Evolutionary conservation across 2,113 vertebrate species (phyloP).

Genomic region (Salminus brasiliensis): DNA sequence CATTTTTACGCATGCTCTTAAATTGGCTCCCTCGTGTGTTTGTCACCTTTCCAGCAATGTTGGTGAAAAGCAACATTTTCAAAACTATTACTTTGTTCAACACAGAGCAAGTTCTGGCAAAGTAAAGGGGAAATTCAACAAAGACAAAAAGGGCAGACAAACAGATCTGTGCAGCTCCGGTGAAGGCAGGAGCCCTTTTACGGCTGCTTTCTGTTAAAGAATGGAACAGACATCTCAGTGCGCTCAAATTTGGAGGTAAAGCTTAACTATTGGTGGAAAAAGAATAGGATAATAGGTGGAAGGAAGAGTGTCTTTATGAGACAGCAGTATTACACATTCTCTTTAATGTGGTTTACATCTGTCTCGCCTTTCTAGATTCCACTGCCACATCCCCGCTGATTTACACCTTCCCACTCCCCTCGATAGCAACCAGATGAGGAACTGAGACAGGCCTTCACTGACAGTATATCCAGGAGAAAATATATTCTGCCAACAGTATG

Average conservation of each 20-base stretch:
- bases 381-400: conserved; percentile 61
- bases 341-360: conserved; percentile 66
- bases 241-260: not conserved
- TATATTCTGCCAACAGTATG: not conserved
- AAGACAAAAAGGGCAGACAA: not conserved
- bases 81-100: conserved; percentile 17
- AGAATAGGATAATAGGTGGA: not conserved
- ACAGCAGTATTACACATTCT: conserved; percentile 33
- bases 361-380: conserved; percentile 52
- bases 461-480: conserved; percentile 5
- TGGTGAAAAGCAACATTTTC: conserved; percentile 36
- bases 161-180: conserved; percentile 19
- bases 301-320: conserved; percentile 34
- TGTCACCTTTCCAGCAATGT: conserved; percentile 52
- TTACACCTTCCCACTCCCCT: conserved; percentile 63
- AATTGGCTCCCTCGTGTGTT: conserved; percentile 51
- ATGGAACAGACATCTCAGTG: not conserved
- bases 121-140: not conserved
- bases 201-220: not conserved
- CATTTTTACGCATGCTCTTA: conserved; percentile 61
- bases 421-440: conserved; percentile 61
- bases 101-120: conserved; percentile 11
- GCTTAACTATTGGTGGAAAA: conserved; percentile 8
- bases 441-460: conserved; percentile 56
- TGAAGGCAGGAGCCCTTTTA: not conserved